phyloP scores from a whole-genome alignment of 2,797 vertebrate species.

The Tympanoctomys barrerae region DNA sequence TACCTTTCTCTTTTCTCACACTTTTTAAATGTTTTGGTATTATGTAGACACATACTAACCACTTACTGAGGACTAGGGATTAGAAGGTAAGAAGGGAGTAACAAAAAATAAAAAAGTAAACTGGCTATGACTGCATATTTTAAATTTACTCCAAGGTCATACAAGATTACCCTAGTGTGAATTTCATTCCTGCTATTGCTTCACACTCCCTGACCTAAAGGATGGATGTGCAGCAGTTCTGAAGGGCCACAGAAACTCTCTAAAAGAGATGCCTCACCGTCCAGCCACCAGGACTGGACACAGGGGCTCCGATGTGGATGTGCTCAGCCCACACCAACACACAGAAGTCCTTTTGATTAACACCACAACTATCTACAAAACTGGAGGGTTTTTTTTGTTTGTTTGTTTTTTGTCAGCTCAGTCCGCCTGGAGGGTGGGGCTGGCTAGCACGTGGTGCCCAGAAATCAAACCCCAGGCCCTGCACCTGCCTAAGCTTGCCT shows the following conservation, averaged over 20 bases:
- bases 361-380: neutral
- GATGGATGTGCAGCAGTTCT: neutral
- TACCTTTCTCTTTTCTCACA: neutral
- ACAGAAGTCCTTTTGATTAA: neutral
- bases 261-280: fast-evolving
- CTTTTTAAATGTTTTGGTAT: neutral
- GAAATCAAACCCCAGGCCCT: no score
- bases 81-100: neutral
- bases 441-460: no score
- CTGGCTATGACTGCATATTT: neutral
- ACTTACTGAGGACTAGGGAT: neutral
- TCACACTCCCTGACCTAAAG: neutral
- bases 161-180: fast-evolving
- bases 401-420: no score
- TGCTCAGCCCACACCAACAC: neutral
- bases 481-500: no score
- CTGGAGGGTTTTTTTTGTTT: no score
- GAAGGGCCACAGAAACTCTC: neutral
- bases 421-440: no score
- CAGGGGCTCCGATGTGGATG: neutral
- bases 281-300: neutral
- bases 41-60: neutral
- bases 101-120: neutral
- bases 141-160: neutral
- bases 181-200: neutral